These are phyloP conservation scores for Anastatus disparis DNA, from an alignment of 1,140 invertebrate genomes.

Conservation along the genomic window DNA sequence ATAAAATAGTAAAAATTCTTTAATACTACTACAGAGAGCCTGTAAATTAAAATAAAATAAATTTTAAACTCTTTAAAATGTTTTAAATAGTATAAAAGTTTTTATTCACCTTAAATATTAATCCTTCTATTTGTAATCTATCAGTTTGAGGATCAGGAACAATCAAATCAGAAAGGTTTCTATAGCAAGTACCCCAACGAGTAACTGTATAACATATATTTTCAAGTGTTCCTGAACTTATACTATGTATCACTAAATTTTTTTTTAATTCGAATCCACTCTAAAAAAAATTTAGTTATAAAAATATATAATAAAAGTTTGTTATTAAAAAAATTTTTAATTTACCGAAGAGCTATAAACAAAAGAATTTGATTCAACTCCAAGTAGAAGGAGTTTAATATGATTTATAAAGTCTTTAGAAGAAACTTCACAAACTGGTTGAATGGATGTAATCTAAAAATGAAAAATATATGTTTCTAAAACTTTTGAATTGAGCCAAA, in stretches of 20 bases:
- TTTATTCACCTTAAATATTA: slow-evolving; percentile 59
- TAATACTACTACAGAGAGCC: slow-evolving; percentile 69
- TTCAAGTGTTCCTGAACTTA: slow-evolving; percentile 51
- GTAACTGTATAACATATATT: slow-evolving; percentile 52
- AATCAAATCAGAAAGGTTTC: slow-evolving; percentile 49
- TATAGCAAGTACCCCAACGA: slow-evolving; percentile 61
- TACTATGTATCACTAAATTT: slow-evolving; percentile 51
- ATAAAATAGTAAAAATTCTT: slow-evolving; percentile 69
- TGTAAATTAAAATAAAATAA: slow-evolving; percentile 49
- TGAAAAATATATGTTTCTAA: background rate
- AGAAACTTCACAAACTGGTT: slow-evolving; percentile 47
- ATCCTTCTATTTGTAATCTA: slow-evolving; percentile 52
- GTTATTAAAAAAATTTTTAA: slow-evolving; percentile 18
- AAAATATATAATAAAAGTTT: background rate
- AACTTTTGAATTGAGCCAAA: background rate
- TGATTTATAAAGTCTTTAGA: slow-evolving; percentile 57
- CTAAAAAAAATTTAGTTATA: slow-evolving; percentile 42
- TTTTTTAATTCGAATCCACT: slow-evolving; percentile 52
- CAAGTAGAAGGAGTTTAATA: slow-evolving; percentile 61
- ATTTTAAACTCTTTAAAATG: background rate
- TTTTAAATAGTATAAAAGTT: background rate
- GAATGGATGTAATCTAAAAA: background rate
- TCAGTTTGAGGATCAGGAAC: slow-evolving; percentile 44
- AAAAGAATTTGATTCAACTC: slow-evolving; percentile 67
- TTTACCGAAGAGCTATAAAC: slow-evolving; percentile 48